These are phyloP conservation scores for Pristionchus entomophagus DNA, from an alignment of 2,888 invertebrate genomes.

Conservation along the genomic window DNA sequence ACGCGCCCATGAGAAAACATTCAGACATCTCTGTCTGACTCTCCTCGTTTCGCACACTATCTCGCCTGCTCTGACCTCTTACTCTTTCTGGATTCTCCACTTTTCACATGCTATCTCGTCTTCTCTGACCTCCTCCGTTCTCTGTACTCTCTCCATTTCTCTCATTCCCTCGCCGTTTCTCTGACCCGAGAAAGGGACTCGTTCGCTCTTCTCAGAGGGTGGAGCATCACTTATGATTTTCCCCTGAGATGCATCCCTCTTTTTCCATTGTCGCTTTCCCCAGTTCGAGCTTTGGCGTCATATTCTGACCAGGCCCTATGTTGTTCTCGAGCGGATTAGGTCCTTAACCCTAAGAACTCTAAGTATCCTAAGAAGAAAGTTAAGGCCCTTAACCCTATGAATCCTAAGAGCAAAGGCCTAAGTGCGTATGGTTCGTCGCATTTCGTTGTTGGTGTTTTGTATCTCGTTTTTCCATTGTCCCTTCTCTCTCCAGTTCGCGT, in stretches of 20 bases:
- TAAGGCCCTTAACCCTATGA: too few species aligned
- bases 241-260: constrained; percentile 22
- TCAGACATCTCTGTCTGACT: background rate
- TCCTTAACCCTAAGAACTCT: too few species aligned
- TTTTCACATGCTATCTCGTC: background rate
- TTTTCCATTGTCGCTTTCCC: constrained; percentile 12
- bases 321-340: too few species aligned
- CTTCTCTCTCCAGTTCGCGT: background rate
- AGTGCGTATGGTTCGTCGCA: too few species aligned
- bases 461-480: background rate
- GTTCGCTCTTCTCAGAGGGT: background rate
- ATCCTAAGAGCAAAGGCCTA: too few species aligned
- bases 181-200: background rate
- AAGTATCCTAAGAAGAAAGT: too few species aligned
- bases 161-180: background rate
- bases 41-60: background rate
- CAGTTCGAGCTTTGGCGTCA: background rate
- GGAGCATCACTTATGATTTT: constrained; percentile 29
- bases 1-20: too few species aligned
- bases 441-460: background rate
- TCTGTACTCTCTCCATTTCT: background rate
- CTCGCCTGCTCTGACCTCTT: background rate
- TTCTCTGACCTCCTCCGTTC: background rate
- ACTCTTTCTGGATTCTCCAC: background rate
- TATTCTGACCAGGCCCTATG: too few species aligned